Evolutionary conservation across 2,797 vertebrate species (phyloP), one percentile per base, ranked within the genome.

Genomic region (Pachyuromys duprasi): DNA sequence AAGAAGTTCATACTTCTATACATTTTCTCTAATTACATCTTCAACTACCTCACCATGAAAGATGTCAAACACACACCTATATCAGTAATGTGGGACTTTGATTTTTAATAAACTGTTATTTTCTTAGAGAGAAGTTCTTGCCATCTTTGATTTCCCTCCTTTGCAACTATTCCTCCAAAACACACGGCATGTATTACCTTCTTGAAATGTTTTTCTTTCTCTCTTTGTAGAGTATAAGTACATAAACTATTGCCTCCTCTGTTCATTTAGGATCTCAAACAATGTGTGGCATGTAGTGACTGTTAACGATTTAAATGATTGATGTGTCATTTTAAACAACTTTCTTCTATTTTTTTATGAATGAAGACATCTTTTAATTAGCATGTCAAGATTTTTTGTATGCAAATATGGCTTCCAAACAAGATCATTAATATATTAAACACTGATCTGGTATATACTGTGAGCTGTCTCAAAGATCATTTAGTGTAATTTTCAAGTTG

Each of bases 331-430:
- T 91, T 49, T 90, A 65, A 49, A 26, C 28, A 81, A 80, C 42
- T 76, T 75, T 94, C 36, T 28, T 95, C 67, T 86, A 90, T 94
- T 96, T 74, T 83, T 86, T 93, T 74, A 83, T 79, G 24, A 93
- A 74, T 86, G 62, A 74, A 65, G 86, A 83, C 76, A 62, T 70
- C 5, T 36, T 95, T 94, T 91, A 74, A 86, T 80, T 75, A 90
- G 12, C 33, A 84, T 45, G 28, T 72, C 65, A 92, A 94, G 31
- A 86, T 95, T 92, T 78, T 72, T 49, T n/a, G 2, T 81, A 39
- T 81, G 20, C 18, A 87, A 92, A 84, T 79, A 60, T 53, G 62
- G 14, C 83, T 96, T 86, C 26, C 45, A 81, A 94, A 91, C 83
- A 53, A 36, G 33, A 75, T 84, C 67, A 87, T 70, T 93, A 80